These are phyloP conservation scores for Festucalex cinctus DNA, from an alignment of 2,113 vertebrate species.

Conservation along the genomic window DNA sequence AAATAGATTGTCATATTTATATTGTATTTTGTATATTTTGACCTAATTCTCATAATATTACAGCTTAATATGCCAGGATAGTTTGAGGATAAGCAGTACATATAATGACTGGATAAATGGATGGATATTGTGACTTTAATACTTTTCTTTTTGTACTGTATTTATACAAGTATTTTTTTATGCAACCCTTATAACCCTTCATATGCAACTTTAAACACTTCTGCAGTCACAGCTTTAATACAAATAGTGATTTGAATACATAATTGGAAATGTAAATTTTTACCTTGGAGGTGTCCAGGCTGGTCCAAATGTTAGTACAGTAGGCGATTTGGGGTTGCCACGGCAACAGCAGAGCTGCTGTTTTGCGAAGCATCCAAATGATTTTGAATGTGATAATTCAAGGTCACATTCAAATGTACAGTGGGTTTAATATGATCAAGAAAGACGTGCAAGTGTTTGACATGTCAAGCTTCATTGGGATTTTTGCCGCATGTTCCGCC, in stretches of 20 bases:
- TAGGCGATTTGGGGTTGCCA: not conserved
- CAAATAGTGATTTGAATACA: not conserved
- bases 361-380: not conserved
- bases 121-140: too few species aligned
- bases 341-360: not conserved
- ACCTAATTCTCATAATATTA: too few species aligned
- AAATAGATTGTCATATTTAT: too few species aligned
- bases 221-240: not conserved
- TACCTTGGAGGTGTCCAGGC: not conserved
- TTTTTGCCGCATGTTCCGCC: not conserved
- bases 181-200: not conserved
- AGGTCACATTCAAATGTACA: not conserved
- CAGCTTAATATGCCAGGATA: too few species aligned
- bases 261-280: not conserved
- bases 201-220: not conserved
- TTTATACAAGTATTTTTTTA: not conserved
- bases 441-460: not conserved
- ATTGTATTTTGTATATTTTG: too few species aligned
- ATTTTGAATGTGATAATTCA: not conserved
- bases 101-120: too few species aligned
- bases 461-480: not conserved
- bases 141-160: not conserved
- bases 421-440: not conserved
- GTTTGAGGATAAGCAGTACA: too few species aligned
- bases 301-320: not conserved